Conservation (phyloP, 2,888 invertebrate genomes). For the Tryphoninae sp. region DNA sequence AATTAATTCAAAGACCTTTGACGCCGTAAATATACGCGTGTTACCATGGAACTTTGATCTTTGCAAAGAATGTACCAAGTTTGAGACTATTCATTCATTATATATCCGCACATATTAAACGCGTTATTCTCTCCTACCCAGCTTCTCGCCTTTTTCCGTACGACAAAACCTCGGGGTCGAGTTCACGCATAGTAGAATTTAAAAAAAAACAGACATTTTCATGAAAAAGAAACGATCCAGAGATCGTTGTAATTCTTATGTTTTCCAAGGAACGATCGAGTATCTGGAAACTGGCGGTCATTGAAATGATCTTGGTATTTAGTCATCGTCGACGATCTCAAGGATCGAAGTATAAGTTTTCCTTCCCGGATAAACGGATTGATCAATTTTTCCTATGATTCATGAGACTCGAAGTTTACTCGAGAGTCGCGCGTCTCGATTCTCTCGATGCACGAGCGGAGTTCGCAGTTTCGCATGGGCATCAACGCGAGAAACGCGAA, state of each 20-base stretch:
- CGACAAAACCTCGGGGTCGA: slow-evolving; percentile 52
- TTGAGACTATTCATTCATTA: slow-evolving; percentile 54
- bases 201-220: background rate
- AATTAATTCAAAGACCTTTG: slow-evolving; percentile 61
- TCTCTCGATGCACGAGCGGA: background rate
- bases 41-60: slow-evolving; percentile 48
- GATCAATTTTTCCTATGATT: slow-evolving; percentile 34
- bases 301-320: slow-evolving; percentile 25
- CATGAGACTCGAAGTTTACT: slow-evolving; percentile 27
- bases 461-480: slow-evolving; percentile 1
- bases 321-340: slow-evolving; percentile 13
- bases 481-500: slow-evolving; percentile 37
- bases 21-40: slow-evolving; percentile 29
- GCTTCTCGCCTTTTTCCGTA: slow-evolving; percentile 29
- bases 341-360: slow-evolving; percentile 7
- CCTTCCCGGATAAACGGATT: background rate
- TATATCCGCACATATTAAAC: slow-evolving; percentile 39
- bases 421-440: background rate
- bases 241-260: slow-evolving; percentile 16
- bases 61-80: slow-evolving; percentile 42
- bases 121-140: slow-evolving; percentile 11
- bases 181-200: slow-evolving; percentile 49
- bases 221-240: slow-evolving; percentile 19
- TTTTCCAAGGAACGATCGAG: background rate
- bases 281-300: slow-evolving; percentile 25